Evolutionary conservation across 2,888 invertebrate genomes (phyloP).

Genomic region (Himalopsyche anomala): DNA sequence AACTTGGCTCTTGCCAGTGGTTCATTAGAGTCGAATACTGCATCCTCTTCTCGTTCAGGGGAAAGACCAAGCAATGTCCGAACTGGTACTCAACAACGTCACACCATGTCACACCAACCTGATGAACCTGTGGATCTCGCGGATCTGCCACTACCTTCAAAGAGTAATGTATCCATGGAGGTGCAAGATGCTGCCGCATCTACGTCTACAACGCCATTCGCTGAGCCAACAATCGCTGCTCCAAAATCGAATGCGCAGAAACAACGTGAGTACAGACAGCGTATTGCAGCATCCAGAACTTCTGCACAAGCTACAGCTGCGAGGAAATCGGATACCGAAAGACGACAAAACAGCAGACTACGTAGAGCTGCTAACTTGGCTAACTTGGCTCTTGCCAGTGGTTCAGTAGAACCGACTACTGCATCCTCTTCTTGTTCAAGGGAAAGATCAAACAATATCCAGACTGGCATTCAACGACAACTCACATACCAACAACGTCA

Average conservation of each 20-base stretch:
- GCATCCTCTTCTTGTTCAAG: no score
- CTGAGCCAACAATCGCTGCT: conserved; percentile 39
- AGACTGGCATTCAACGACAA: no score
- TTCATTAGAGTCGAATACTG: conserved; percentile 56
- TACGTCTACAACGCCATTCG: conserved; percentile 39
- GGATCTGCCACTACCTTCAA: conserved; percentile 55
- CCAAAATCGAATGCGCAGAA: conserved; percentile 39
- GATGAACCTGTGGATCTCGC: no score
- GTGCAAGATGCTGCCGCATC: conserved; percentile 37
- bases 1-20: conserved; percentile 66
- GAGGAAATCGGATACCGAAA: conserved; percentile 28
- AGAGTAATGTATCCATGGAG: conserved; percentile 45
- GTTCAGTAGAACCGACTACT: no score
- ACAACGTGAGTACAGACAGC: conserved; percentile 37
- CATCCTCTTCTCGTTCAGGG: conserved; percentile 66
- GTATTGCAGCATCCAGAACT: conserved; percentile 39
- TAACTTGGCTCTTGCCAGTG: no score
- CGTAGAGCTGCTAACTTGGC: conserved; percentile 67
- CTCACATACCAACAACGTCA: no score
- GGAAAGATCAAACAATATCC: no score
- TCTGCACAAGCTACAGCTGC: conserved; percentile 39
- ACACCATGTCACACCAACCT: no score
- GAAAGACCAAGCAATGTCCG: no score
- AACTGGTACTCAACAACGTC: no score
- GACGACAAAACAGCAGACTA: conserved; percentile 48